phyloP scores from a whole-genome alignment of 2,113 vertebrate species.

The Strigops habroptila region DNA sequence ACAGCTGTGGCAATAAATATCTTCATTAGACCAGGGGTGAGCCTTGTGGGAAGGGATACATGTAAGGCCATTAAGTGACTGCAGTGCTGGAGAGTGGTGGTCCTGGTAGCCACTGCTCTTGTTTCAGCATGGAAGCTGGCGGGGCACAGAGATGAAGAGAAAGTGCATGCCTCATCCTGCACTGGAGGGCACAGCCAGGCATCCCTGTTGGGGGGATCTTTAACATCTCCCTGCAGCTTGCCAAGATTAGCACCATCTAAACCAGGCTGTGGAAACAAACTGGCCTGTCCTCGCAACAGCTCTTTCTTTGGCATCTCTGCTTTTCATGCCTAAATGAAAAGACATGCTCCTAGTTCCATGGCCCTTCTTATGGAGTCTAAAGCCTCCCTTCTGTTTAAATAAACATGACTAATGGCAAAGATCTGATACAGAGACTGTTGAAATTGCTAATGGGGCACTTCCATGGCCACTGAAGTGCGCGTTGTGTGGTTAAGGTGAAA shows the following conservation, averaged over 20 bases:
- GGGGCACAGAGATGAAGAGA: background rate
- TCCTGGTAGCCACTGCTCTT: background rate
- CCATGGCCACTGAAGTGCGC: background rate
- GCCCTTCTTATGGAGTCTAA: background rate
- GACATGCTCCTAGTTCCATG: fast-evolving
- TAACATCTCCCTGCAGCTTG: background rate
- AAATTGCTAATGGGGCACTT: background rate
- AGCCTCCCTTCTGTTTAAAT: background rate
- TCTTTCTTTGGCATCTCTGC: background rate
- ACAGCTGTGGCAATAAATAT: background rate
- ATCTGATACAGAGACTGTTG: background rate
- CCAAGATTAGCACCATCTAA: background rate
- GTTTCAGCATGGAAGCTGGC: background rate
- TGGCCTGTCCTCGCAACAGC: background rate
- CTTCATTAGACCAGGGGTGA: background rate
- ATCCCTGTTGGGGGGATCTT: background rate
- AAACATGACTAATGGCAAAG: background rate
- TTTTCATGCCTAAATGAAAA: background rate
- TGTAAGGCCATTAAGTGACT: background rate
- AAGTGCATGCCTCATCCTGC: background rate
- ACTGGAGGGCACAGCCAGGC: background rate
- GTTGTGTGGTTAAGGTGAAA: background rate
- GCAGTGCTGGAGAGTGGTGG: fast-evolving
- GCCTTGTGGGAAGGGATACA: background rate
- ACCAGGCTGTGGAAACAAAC: background rate